These are phyloP conservation scores for Melopsittacus undulatus DNA, from an alignment of 2,797 vertebrate species.

Conservation along the genomic window DNA sequence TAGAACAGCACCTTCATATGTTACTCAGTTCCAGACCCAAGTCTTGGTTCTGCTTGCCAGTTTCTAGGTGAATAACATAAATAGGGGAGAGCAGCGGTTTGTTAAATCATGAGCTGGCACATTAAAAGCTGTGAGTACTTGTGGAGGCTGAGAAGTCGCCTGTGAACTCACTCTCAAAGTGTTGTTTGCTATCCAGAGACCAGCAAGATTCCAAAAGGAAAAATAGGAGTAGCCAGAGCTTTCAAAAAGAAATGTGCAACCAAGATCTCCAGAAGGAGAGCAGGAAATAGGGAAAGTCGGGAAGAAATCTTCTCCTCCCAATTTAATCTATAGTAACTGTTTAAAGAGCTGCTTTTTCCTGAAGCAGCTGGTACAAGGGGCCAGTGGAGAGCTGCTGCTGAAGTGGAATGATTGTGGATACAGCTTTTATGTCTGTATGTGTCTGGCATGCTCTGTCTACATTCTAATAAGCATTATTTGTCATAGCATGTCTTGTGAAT, in stretches of 20 bases:
- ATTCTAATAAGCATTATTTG: neutral
- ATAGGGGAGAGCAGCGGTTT: neutral
- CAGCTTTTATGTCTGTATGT: neutral
- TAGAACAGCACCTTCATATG: neutral
- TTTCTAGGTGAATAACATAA: neutral
- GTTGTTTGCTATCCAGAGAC: neutral
- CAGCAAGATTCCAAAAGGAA: neutral
- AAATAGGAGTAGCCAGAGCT: neutral
- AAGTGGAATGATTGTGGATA: neutral
- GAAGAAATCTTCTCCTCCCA: neutral
- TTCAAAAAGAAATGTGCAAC: neutral
- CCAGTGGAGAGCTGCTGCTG: neutral
- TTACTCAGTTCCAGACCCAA: neutral
- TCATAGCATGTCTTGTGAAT: neutral
- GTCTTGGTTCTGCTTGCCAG: neutral
- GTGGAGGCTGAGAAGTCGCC: neutral
- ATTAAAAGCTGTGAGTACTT: neutral
- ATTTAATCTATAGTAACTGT: neutral
- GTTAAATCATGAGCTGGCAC: neutral
- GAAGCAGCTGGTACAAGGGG: neutral
- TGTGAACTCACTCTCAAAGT: neutral
- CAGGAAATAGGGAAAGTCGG: neutral
- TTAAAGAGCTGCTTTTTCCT: neutral
- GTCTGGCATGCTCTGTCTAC: neutral
- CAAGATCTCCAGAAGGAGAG: neutral